phyloP scores from a whole-genome alignment of 2,797 vertebrate genomes.

The Eurystomus glaucurus region DNA sequence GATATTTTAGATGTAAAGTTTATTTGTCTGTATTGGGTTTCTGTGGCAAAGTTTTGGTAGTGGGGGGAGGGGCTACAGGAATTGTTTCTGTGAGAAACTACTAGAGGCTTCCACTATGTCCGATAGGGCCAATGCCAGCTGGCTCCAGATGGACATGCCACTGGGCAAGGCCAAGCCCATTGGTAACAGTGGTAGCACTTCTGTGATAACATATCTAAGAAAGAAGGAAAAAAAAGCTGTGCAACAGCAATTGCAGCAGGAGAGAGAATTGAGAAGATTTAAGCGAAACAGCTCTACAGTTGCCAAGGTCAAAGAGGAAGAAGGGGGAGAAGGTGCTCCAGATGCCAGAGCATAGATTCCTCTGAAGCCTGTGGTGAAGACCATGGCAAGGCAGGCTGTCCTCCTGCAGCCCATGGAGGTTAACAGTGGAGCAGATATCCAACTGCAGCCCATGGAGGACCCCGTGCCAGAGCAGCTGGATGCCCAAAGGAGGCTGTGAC shows the following conservation, averaged over 20 bases:
- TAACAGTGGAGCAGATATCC: not conserved
- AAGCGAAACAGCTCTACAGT: not conserved
- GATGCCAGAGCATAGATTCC: not conserved
- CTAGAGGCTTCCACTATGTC: not conserved
- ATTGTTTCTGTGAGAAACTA: not conserved
- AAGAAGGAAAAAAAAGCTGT: too few species aligned
- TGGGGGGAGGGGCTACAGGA: too few species aligned
- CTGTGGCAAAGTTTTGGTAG: not conserved
- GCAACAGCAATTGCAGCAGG: not conserved
- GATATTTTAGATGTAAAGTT: not conserved
- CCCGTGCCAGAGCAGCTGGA: not conserved
- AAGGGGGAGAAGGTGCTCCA: not conserved
- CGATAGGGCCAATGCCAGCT: not conserved
- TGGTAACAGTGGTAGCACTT: not conserved
- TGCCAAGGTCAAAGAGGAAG: not conserved
- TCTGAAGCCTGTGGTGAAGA: not conserved
- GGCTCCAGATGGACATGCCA: rapidly evolving
- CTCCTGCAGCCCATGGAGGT: not conserved
- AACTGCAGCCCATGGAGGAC: not conserved
- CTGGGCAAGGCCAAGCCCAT: not conserved
- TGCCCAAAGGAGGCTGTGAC: not conserved
- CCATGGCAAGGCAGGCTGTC: not conserved
- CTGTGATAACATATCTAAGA: not conserved
- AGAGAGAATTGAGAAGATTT: not conserved
- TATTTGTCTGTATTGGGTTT: not conserved